Evolutionary conservation across 2,888 invertebrate genomes (phyloP).

Genomic region (Rhogogaster chlorosoma): DNA sequence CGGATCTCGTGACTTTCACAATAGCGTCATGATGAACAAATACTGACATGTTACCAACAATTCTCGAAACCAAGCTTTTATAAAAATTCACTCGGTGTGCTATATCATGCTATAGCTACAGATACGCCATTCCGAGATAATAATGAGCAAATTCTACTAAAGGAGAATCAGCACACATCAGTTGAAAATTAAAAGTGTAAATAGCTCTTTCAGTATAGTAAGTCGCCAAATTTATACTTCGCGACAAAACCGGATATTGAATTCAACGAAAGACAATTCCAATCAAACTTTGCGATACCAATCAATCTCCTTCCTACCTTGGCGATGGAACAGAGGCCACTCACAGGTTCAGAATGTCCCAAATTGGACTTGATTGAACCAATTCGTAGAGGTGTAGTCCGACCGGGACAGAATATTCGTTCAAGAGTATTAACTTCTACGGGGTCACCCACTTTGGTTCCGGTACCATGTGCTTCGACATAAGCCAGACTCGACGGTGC

Average conservation of each 20-base stretch:
- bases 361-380: constrained; percentile 97
- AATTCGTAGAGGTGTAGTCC: constrained; percentile 88
- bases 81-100: too few relatives aligned
- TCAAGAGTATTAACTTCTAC: constrained; percentile 93
- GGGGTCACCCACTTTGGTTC: constrained; percentile 93
- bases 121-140: too few relatives aligned
- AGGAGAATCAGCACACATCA: too few relatives aligned
- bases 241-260: constrained; percentile 76
- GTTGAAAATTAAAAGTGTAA: too few relatives aligned
- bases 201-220: too few relatives aligned
- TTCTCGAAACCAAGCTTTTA: too few relatives aligned
- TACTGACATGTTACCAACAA: too few relatives aligned
- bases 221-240: constrained; percentile 74
- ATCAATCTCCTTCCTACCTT: constrained; percentile 80
- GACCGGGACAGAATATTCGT: constrained; percentile 86
- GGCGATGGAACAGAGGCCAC: constrained; percentile 89
- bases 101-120: too few relatives aligned
- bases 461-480: constrained; percentile 88
- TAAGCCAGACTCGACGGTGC: constrained; percentile 81
- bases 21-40: too few relatives aligned
- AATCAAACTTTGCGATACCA: neutral
- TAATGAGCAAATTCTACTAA: too few relatives aligned
- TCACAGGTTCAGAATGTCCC: constrained; percentile 94
- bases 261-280: neutral
- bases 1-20: too few relatives aligned